Base-by-base conservation (phyloP, 2,113 vertebrate species). In the Ivindomyrus marchei region DNA sequence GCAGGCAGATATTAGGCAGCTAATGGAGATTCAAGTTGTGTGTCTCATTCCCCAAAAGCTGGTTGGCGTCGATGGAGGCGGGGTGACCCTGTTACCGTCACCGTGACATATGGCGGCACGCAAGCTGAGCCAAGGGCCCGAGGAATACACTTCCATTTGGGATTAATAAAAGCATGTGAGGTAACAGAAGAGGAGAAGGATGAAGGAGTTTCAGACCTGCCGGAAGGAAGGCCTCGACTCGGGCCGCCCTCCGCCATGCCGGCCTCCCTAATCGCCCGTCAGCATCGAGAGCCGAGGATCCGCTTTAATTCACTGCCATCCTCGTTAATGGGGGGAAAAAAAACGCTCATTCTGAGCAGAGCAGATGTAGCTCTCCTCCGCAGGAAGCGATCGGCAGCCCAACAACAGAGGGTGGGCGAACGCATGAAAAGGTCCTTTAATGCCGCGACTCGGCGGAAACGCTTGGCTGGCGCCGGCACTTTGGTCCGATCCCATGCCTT, bases 341-440 rank as follows among this genome's bases (percentile, higher is more conserved):
- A 94, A 91, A 53, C 36, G 47, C 90, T 89, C 91, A 93, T 93
- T 92, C 91, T 94, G 89, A 66, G 93, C 92, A 92, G 92, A 95
- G 94, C 95, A 95, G 94, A 93, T 95, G 94, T 94, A 95, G 91
- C 90, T 91, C 91, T 90, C 91, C 93, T 94, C 93, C 93, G 91
- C 93, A 92, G 94, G 94, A 95, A 94, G 94, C 92, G 93, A 94
- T 93, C 94, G 80, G 93, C 94, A 94, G 92, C 92, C 93, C 90
- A 92, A 92, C 94, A 93, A 94, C 92, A 94, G 92, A 94, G 93
- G 92, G 92, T 88, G 93, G 92, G 74, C 92, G 91, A 94, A 89
- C 93, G 90, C 94, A 94, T 94, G 45, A 95, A 95, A 95, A 95
- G 93, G 90, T 93, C 92, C 93, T 92, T 94, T 94, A 94, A 95